Base-by-base conservation (phyloP, 2,888 invertebrate genomes). In the Thera britannica region DNA sequence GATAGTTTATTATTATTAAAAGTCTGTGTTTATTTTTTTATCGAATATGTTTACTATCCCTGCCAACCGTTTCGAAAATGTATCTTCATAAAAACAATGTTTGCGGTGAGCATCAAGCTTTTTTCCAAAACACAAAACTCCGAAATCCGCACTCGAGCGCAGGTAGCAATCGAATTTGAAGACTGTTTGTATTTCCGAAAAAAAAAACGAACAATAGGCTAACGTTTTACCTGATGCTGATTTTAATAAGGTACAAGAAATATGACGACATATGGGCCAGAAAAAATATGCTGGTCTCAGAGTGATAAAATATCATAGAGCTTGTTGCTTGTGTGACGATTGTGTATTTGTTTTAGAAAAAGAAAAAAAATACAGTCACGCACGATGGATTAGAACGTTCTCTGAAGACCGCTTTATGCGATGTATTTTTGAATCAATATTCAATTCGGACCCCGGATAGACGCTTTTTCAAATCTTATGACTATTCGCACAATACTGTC, bases 171-270 rank as follows among this genome's bases (percentile, higher is more conserved):
- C 87, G 86, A 83, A 87, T 83, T 83, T 87, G 82, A 88, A 90
- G 87, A 84, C 84, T 92, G 87, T 93, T 93, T 93, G 93, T 92
- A 90, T 93, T 90, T 92, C 92, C 84, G 79, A 88, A 87, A 89
- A 89, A n/a, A 90, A 89, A 90, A 64, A 48, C 74, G 70, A 82
- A 92, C 91, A 93, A 93, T 88, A 90, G 90, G 83, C 72, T 80
- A 82, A 79, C 83, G 78, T 84, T 85, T 85, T 93, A 92, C 92
- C 93, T 91, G 93, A 90, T 90, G 84, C 86, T 83, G 86, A 87
- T 90, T 90, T 88, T 93, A 93, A 93, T 90, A 90, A 91, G 88
- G 85, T 76, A 87, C 82, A 85, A 91, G 90, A 91, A 90, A 91
- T 91, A 92, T 93, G 90, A 92, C 85, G 88, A 90, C 89, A 88